These are phyloP conservation scores for Chelmon rostratus DNA, from an alignment of 2,797 vertebrate species.

Conservation along the genomic window DNA sequence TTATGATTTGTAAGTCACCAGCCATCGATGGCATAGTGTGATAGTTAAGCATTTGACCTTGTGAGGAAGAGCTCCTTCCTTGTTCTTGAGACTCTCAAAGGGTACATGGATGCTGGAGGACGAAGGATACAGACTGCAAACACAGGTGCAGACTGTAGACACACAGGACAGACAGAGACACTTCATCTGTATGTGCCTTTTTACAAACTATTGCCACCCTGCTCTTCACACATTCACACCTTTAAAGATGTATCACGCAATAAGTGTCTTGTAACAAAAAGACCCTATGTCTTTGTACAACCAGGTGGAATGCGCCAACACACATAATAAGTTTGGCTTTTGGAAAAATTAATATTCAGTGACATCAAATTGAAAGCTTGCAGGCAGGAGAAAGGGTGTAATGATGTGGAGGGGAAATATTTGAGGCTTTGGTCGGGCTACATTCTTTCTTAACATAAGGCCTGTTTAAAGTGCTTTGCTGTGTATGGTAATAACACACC, in stretches of 20 bases:
- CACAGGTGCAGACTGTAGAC: neutral
- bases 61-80: constrained; percentile 86
- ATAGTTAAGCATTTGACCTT: constrained; percentile 91
- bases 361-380: constrained; percentile 61
- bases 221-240: neutral
- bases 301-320: constrained; percentile 26
- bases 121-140: constrained; percentile 42
- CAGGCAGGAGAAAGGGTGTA: constrained; percentile 33
- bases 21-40: constrained; percentile 85
- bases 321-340: constrained; percentile 63
- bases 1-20: constrained; percentile 93
- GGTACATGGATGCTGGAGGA: constrained; percentile 67
- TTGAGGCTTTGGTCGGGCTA: constrained; percentile 54
- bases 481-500: constrained; percentile 60
- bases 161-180: neutral
- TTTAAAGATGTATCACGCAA: neutral
- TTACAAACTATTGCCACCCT: neutral
- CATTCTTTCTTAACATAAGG: constrained; percentile 55
- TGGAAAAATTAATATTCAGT: constrained; percentile 71
- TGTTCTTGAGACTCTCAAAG: constrained; percentile 84
- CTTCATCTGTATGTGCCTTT: neutral
- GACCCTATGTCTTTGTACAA: neutral
- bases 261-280: constrained; percentile 1
- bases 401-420: constrained; percentile 45
- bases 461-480: constrained; percentile 34